These are phyloP conservation scores for Leptogaster cylindrica DNA, from an alignment of 2,888 invertebrate genomes.

Conservation along the genomic window DNA sequence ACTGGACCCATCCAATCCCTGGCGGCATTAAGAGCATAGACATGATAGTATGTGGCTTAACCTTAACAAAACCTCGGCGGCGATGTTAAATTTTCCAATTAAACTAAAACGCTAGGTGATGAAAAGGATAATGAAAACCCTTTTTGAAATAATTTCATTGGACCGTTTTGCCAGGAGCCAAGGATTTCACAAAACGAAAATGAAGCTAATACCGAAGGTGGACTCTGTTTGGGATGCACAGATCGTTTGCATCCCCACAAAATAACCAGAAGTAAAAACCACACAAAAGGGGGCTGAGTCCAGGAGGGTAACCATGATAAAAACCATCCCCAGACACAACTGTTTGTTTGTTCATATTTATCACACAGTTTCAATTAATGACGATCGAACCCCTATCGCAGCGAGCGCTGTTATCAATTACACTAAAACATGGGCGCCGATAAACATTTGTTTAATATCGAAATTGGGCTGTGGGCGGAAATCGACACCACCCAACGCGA, in stretches of 20 bases:
- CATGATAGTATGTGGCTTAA: not conserved
- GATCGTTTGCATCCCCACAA: not conserved
- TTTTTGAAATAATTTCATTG: conserved; percentile 21
- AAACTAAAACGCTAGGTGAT: conserved; percentile 23
- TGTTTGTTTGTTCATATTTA: conserved; percentile 34
- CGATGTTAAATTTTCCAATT: conserved; percentile 7
- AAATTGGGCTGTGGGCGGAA: no score
- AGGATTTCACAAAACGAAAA: not conserved
- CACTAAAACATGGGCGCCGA: conserved; percentile 37
- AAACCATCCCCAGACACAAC: conserved; percentile 19
- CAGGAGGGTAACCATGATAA: conserved; percentile 31
- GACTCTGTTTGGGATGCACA: no score
- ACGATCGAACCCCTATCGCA: conserved; percentile 38
- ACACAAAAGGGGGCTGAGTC: conserved; percentile 8
- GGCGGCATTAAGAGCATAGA: no score
- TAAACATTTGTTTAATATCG: conserved; percentile 42
- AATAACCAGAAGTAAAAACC: conserved; percentile 26
- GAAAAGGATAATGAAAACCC: conserved; percentile 18
- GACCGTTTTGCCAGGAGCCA: no score
- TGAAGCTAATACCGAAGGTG: conserved; percentile 10
- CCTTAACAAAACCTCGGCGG: not conserved
- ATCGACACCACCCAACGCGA: no score
- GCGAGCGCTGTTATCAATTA: conserved; percentile 41
- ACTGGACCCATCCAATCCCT: no score
- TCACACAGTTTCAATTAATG: conserved; percentile 42